phyloP scores from a whole-genome alignment of 2,888 invertebrate species.

The Diachrysia chrysitis region DNA sequence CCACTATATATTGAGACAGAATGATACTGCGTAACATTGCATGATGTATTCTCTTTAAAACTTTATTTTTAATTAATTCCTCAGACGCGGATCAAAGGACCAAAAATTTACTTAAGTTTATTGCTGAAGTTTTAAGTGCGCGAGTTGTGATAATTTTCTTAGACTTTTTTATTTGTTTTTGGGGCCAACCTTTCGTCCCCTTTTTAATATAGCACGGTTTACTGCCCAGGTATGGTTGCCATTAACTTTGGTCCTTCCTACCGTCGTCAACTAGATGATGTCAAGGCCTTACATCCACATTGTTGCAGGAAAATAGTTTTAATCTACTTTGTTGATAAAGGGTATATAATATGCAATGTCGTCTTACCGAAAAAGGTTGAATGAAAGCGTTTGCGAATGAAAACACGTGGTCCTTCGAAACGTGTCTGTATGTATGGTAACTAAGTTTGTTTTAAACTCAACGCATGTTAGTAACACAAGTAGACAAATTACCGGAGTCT shows the following conservation, averaged over 20 bases:
- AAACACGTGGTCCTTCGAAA: neutral
- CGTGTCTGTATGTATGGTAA: neutral
- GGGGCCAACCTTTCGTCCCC: neutral
- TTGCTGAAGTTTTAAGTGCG: slow-evolving; percentile 1
- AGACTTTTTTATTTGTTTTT: neutral
- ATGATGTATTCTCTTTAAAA: neutral
- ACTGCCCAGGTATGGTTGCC: slow-evolving; percentile 1
- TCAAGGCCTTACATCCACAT: neutral
- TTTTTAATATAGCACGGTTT: neutral
- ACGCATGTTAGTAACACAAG: neutral
- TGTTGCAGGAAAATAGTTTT: neutral
- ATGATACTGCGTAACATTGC: neutral
- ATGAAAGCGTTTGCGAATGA: neutral
- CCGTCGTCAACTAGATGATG: neutral
- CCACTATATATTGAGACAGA: neutral
- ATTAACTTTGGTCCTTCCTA: neutral
- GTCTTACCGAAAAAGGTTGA: neutral
- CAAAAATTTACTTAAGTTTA: neutral
- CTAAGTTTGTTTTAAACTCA: neutral
- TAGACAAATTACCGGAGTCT: neutral
- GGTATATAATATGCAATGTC: neutral
- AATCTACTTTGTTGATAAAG: neutral
- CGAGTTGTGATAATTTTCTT: neutral
- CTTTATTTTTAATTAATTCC: slow-evolving; percentile 4
- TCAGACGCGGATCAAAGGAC: slow-evolving; percentile 3